phyloP scores from a whole-genome alignment of 1,140 invertebrate genomes.

The Phenacoccus solenopsis region DNA sequence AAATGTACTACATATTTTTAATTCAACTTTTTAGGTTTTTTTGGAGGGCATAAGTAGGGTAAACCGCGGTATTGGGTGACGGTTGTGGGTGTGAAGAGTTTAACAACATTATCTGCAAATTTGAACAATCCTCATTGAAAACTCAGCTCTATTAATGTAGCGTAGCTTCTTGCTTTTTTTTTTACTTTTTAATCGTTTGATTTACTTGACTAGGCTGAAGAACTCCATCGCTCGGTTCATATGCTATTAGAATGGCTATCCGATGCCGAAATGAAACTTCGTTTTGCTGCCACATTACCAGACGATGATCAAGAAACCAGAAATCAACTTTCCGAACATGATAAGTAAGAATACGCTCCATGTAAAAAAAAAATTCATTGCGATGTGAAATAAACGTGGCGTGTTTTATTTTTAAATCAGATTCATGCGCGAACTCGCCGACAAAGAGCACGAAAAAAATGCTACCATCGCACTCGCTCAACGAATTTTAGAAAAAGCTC shows the following conservation, averaged over 20 bases:
- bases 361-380: not conserved
- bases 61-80: too few species aligned
- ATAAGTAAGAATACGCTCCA: constrained; percentile 37
- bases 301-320: constrained; percentile 82
- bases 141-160: too few species aligned
- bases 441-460: constrained; percentile 78
- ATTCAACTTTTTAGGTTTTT: too few species aligned
- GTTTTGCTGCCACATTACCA: constrained; percentile 73
- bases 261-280: constrained; percentile 83
- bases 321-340: constrained; percentile 72
- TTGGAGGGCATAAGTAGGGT: too few species aligned
- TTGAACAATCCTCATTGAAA: too few species aligned
- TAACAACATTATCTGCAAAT: too few species aligned
- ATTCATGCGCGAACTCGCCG: constrained; percentile 69
- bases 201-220: constrained; percentile 82
- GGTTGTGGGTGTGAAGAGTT: too few species aligned
- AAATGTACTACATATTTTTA: too few species aligned
- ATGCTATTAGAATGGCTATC: constrained; percentile 90
- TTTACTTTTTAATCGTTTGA: too few species aligned
- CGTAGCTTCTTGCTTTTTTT: too few species aligned
- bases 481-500: constrained; percentile 75
- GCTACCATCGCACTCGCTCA: constrained; percentile 77
- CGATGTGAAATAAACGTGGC: too few species aligned
- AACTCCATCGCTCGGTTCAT: constrained; percentile 84
- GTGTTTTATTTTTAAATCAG: constrained; percentile 26